A percentile compares a stretch with the other conserved stretches of the same genome.
Conservation (phyloP, 2,113 vertebrate genomes). For the Xenotilapia caudafasciata region DNA sequence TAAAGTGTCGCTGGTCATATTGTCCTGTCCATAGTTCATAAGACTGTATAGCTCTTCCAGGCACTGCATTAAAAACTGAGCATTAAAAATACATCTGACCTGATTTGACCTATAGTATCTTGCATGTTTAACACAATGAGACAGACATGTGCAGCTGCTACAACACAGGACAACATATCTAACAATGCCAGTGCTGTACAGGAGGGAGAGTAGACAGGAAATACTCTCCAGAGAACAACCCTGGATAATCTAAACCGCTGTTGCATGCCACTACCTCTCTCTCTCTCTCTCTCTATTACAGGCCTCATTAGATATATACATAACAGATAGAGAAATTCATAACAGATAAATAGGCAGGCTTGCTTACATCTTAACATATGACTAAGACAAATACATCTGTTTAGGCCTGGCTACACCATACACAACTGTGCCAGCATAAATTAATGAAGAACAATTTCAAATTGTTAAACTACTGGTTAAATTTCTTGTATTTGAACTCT, state of each 20-base stretch:
- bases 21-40: not conserved
- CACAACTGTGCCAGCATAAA: not conserved
- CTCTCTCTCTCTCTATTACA: not conserved
- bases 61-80: not conserved
- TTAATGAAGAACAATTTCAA: not conserved
- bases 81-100: not conserved
- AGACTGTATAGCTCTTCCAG: not conserved
- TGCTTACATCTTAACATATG: not conserved
- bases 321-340: not conserved
- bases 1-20: not conserved
- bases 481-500: not conserved
- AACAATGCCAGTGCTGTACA: not conserved
- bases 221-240: not conserved
- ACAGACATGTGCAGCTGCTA: not conserved
- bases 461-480: not conserved
- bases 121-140: not conserved
- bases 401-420: not conserved
- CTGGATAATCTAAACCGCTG: not conserved
- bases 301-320: not conserved
- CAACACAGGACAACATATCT: not conserved
- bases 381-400: not conserved
- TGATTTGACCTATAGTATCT: not conserved
- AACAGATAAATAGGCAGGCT: not conserved
- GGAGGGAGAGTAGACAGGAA: not conserved
- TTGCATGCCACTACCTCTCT: not conserved